Conservation (phyloP, 2,113 vertebrate species). For the Oreocharis arfaki region DNA sequence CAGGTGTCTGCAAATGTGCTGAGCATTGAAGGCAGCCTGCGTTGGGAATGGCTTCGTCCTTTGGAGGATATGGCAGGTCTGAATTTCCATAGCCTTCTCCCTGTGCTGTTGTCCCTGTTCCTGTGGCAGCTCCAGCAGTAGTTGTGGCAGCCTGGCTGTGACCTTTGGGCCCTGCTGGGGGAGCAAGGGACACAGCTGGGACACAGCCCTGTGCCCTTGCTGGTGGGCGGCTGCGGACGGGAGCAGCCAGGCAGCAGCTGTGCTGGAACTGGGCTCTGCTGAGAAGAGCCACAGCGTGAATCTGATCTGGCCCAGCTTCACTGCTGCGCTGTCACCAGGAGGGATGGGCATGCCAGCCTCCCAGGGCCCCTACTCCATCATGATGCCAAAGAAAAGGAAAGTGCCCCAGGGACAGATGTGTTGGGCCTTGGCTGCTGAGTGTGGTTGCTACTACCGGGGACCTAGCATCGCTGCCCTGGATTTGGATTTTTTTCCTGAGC, state of each 20-base stretch:
- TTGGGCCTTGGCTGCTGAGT: background rate
- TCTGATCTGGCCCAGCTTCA: background rate
- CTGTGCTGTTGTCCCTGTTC: background rate
- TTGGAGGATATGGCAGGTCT: background rate
- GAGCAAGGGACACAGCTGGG: background rate
- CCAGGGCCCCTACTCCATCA: background rate
- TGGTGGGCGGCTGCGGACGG: rapidly evolving
- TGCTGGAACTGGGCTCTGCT: background rate
- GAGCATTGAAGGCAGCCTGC: background rate
- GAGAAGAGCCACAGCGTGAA: rapidly evolving
- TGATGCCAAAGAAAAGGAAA: background rate
- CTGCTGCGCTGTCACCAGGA: background rate
- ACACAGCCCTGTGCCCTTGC: background rate
- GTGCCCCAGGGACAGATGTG: background rate
- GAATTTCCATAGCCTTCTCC: background rate
- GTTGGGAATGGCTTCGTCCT: background rate
- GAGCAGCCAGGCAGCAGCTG: background rate
- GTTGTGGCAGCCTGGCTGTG: background rate
- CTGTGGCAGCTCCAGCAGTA: background rate
- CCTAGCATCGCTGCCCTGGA: background rate
- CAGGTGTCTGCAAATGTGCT: background rate
- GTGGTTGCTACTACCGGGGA: background rate
- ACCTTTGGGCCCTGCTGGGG: background rate
- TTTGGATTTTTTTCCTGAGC: background rate
- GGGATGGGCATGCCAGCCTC: background rate